Conservation (phyloP, 2,888 invertebrate species). For the Dioctria linearis region DNA sequence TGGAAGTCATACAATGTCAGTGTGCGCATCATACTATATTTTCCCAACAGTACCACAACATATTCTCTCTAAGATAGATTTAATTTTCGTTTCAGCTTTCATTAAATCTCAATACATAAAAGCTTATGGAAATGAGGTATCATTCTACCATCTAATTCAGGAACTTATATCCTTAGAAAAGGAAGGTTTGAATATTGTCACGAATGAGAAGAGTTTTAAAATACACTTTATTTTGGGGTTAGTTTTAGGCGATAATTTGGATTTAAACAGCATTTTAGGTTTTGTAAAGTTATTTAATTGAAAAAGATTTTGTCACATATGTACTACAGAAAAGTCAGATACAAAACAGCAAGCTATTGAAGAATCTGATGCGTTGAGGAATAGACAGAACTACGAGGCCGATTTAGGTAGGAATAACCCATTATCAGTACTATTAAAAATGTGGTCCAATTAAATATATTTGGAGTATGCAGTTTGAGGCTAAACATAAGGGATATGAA, state of each 20-base stretch:
- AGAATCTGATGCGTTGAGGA: background rate
- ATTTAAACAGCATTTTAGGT: background rate
- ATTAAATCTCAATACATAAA: background rate
- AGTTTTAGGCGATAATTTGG: slow-evolving; percentile 6
- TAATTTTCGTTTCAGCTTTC: background rate
- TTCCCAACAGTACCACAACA: background rate
- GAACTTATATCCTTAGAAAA: slow-evolving; percentile 13
- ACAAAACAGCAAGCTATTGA: slow-evolving; percentile 12
- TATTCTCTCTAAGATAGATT: background rate
- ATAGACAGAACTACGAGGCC: too few species aligned
- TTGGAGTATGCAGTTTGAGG: too few species aligned
- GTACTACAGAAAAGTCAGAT: background rate
- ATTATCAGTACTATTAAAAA: too few species aligned
- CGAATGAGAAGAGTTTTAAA: background rate
- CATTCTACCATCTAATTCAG: background rate
- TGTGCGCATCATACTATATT: background rate
- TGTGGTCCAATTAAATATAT: too few species aligned
- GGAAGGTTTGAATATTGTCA: slow-evolving; percentile 1
- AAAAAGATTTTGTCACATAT: background rate
- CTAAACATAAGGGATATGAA: too few species aligned
- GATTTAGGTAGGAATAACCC: too few species aligned
- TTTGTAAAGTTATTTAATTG: background rate
- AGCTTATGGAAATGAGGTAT: background rate
- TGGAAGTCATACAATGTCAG: too few species aligned
- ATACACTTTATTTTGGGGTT: slow-evolving; percentile 30